These are phyloP conservation scores for Rhyacichthys aspro DNA, from an alignment of 2,797 vertebrate species.

Conservation along the genomic window DNA sequence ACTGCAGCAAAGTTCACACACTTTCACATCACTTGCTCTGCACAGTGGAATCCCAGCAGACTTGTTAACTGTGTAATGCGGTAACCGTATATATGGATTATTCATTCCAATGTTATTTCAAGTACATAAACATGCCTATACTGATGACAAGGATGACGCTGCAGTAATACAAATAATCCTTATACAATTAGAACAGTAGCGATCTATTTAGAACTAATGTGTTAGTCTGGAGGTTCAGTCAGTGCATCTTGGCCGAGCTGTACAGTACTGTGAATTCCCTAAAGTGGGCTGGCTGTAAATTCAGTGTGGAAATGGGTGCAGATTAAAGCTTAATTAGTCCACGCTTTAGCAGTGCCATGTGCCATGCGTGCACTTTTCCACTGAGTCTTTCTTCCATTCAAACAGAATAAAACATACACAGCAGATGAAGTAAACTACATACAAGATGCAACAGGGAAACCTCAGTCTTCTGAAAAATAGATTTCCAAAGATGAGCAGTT, in stretches of 20 bases:
- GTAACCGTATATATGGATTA: no score
- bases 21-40: no score
- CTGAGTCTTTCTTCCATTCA: constrained; percentile 24
- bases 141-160: no score
- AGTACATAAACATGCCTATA: no score
- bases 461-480: neutral
- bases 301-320: constrained; percentile 64
- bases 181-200: neutral
- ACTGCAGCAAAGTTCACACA: no score
- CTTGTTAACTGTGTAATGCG: no score
- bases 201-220: constrained; percentile 5
- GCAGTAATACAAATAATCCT: no score
- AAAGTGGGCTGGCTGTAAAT: constrained; percentile 56
- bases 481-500: constrained; percentile 14
- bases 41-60: no score
- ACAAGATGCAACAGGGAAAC: neutral
- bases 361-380: constrained; percentile 17
- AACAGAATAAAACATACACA: constrained; percentile 19
- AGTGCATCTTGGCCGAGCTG: constrained; percentile 24
- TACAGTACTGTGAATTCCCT: constrained; percentile 47
- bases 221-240: constrained; percentile 22
- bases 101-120: no score
- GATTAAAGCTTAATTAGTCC: constrained; percentile 74
- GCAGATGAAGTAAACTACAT: neutral
- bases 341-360: constrained; percentile 53